phyloP scores from a whole-genome alignment of 2,888 invertebrate genomes.

The Apamea epomidion region DNA sequence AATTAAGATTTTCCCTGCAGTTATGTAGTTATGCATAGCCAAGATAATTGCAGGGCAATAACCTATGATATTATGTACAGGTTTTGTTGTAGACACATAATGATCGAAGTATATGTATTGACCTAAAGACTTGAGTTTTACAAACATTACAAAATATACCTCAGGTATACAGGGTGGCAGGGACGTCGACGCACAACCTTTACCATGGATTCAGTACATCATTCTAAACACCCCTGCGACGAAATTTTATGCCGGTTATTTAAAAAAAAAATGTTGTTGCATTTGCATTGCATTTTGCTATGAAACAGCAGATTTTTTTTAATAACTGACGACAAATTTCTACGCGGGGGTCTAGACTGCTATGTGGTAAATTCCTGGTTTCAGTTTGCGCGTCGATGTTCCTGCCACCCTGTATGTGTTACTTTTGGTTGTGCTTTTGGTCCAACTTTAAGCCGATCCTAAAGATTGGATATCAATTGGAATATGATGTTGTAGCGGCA shows the following conservation, averaged over 20 bases:
- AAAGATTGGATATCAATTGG: neutral
- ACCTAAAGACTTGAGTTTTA: conserved; percentile 2
- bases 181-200: too few species aligned
- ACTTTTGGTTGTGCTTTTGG: neutral
- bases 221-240: too few species aligned
- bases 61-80: conserved; percentile 39
- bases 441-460: neutral
- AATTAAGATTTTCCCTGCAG: conserved; percentile 25
- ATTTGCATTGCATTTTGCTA: too few species aligned
- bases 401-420: neutral
- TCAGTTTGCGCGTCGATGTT: too few species aligned
- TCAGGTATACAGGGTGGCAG: neutral
- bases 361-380: too few species aligned
- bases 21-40: conserved; percentile 33
- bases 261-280: too few species aligned
- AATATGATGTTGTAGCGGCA: neutral
- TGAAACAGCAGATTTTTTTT: too few species aligned
- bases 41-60: conserved; percentile 51
- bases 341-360: too few species aligned
- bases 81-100: conserved; percentile 4
- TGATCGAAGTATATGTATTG: conserved; percentile 10
- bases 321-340: too few species aligned
- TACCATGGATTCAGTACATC: too few species aligned
- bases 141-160: neutral
- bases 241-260: too few species aligned